Evolutionary conservation across 2,113 vertebrate species (phyloP).

Genomic region (Eleginops maclovinus): DNA sequence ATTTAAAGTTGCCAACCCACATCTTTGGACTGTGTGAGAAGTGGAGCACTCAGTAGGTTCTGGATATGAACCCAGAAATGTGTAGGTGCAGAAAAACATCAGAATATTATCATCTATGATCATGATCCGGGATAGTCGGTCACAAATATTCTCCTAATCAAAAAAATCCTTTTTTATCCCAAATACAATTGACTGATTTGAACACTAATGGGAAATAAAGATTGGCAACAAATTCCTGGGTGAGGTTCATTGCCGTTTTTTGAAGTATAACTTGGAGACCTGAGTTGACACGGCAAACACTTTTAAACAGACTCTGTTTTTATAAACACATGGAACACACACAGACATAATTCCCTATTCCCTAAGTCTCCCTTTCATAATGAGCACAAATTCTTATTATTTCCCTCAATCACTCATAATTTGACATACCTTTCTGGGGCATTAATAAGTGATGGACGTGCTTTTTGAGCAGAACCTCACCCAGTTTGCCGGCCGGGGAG

Average conservation of each 20-base stretch:
- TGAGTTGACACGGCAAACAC: constrained; percentile 23
- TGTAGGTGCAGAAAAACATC: not conserved
- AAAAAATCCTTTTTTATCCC: not conserved
- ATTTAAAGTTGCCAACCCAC: not conserved
- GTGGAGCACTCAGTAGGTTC: not conserved
- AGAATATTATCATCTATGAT: not conserved
- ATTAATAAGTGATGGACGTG: constrained; percentile 60
- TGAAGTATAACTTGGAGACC: constrained; percentile 11
- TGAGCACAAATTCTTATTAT: constrained; percentile 36
- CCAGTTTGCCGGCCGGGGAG: constrained; percentile 22
- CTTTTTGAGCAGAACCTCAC: constrained; percentile 44
- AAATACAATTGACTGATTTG: not conserved
- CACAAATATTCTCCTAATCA: not conserved
- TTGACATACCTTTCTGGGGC: constrained; percentile 25
- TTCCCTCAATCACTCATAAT: constrained; percentile 48
- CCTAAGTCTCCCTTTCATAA: constrained; percentile 16
- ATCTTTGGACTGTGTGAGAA: not conserved
- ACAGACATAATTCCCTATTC: constrained; percentile 16
- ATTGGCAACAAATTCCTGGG: not conserved
- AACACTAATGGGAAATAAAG: not conserved
- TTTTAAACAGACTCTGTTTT: constrained; percentile 20
- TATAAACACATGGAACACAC: constrained; percentile 41
- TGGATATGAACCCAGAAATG: not conserved
- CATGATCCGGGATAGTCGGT: not conserved
- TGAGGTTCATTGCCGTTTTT: constrained; percentile 10